Percentiles rank a stretch among this genome's conserved stretches.
phyloP scores from a whole-genome alignment of 1,140 invertebrate genomes.

The Euglossa dilemma region DNA sequence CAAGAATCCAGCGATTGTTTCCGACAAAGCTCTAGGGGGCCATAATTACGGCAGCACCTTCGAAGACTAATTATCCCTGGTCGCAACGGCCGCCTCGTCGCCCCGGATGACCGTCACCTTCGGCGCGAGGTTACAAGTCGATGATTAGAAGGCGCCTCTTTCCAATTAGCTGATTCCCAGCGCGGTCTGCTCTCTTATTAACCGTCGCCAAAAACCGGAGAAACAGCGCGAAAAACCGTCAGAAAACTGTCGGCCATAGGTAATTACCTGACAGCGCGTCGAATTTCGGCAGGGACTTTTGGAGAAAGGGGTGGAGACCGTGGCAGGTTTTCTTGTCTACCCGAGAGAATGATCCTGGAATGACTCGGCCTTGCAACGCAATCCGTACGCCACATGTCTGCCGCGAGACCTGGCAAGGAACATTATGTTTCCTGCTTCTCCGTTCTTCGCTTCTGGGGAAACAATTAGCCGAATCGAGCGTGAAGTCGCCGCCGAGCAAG shows the following conservation, averaged over 20 bases:
- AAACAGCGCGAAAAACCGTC: slow-evolving; percentile 34
- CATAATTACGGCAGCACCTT: slow-evolving; percentile 64
- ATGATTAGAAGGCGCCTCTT: slow-evolving; percentile 67
- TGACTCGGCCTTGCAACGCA: slow-evolving; percentile 53
- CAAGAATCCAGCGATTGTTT: slow-evolving; percentile 55
- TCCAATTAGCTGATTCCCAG: slow-evolving; percentile 71
- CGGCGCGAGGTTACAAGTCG: slow-evolving; percentile 52
- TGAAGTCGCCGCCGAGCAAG: slow-evolving; percentile 67
- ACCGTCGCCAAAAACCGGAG: slow-evolving; percentile 42
- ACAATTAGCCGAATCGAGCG: slow-evolving; percentile 73
- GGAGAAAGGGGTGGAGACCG: slow-evolving; percentile 62
- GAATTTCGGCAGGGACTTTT: slow-evolving; percentile 46
- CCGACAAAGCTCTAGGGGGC: slow-evolving; percentile 30
- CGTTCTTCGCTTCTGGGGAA: slow-evolving; percentile 18
- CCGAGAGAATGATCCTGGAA: slow-evolving; percentile 39
- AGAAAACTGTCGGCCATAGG: slow-evolving; percentile 29
- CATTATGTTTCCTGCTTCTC: neutral
- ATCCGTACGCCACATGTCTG: slow-evolving; percentile 58
- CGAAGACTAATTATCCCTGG: slow-evolving; percentile 67
- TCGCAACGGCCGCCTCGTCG: slow-evolving; percentile 43
- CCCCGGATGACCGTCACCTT: slow-evolving; percentile 55
- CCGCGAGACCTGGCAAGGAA: slow-evolving; percentile 31
- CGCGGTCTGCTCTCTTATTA: slow-evolving; percentile 66
- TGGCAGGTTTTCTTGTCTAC: slow-evolving; percentile 10
- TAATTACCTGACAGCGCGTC: slow-evolving; percentile 61